These are phyloP conservation scores for Podarcis lilfordi DNA, from an alignment of 2,797 vertebrate species.

Conservation along the genomic window DNA sequence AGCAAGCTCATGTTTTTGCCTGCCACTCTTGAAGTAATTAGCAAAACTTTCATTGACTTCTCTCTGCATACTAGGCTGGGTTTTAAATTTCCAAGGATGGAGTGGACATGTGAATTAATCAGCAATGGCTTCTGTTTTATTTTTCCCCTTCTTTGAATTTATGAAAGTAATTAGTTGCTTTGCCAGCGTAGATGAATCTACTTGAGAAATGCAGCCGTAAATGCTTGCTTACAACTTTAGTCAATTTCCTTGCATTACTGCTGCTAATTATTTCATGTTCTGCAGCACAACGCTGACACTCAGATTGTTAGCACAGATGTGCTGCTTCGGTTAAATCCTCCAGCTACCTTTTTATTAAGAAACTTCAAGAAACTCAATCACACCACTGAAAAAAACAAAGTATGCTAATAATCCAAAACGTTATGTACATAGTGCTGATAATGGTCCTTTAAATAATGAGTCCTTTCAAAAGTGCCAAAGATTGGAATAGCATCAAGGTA, in stretches of 20 bases:
- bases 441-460: neutral
- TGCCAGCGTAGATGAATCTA: slow-evolving; percentile 53
- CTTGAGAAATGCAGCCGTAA: slow-evolving; percentile 23
- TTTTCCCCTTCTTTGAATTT: slow-evolving; percentile 46
- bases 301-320: neutral
- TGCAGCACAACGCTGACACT: neutral
- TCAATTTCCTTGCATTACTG: slow-evolving; percentile 20
- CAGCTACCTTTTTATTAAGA: neutral
- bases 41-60: slow-evolving; percentile 36
- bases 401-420: slow-evolving; percentile 13
- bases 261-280: slow-evolving; percentile 19
- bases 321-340: slow-evolving; percentile 13
- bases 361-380: neutral
- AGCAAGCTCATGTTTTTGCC: neutral
- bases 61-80: slow-evolving; percentile 16
- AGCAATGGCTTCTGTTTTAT: slow-evolving; percentile 15
- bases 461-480: slow-evolving; percentile 17
- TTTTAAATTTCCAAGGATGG: slow-evolving; percentile 43
- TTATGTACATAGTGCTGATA: neutral
- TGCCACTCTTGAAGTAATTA: slow-evolving; percentile 4
- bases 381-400: neutral
- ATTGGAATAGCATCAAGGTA: neutral
- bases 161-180: slow-evolving; percentile 58
- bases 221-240: slow-evolving; percentile 36
- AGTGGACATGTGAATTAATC: slow-evolving; percentile 50